A percentile compares a stretch with the other conserved stretches of the same genome.
phyloP scores from a whole-genome alignment of 2,888 invertebrate species.

The Caradrina clavipalpis region DNA sequence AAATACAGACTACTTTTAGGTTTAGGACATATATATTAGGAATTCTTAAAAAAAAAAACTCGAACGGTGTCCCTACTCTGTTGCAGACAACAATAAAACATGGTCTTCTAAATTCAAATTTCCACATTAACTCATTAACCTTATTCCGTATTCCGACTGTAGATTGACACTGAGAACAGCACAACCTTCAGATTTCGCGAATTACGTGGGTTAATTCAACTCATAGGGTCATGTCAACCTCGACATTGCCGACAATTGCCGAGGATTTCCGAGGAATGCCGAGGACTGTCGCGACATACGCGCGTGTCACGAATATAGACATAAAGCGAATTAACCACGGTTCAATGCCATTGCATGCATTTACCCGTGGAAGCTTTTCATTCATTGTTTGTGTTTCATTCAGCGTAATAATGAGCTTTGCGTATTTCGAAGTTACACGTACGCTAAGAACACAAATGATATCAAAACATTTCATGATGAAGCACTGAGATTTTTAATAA shows the following conservation, averaged over 20 bases:
- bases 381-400: slow-evolving; percentile 58
- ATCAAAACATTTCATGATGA: not conserved
- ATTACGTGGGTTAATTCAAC: slow-evolving; percentile 64
- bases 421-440: not conserved
- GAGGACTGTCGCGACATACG: slow-evolving; percentile 48
- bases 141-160: slow-evolving; percentile 49
- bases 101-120: slow-evolving; percentile 25
- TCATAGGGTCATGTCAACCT: slow-evolving; percentile 63
- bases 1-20: too few relatives aligned
- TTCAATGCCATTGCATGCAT: slow-evolving; percentile 69
- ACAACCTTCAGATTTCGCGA: slow-evolving; percentile 62
- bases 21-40: too few relatives aligned
- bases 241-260: slow-evolving; percentile 62
- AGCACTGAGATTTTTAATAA: too few relatives aligned
- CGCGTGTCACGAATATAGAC: slow-evolving; percentile 72
- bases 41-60: too few relatives aligned
- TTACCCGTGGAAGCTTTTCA: slow-evolving; percentile 47
- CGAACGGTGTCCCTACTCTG: too few relatives aligned
- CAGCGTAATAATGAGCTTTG: slow-evolving; percentile 35
- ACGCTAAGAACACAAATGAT: not conserved
- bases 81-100: not conserved
- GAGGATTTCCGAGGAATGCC: slow-evolving; percentile 43
- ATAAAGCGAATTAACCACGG: slow-evolving; percentile 55
- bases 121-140: slow-evolving; percentile 59
- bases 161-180: slow-evolving; percentile 38